Evolutionary conservation across 2,888 invertebrate genomes (phyloP), one percentile per base, ranked within the genome.

Genomic region (Tenthredo amoena): DNA sequence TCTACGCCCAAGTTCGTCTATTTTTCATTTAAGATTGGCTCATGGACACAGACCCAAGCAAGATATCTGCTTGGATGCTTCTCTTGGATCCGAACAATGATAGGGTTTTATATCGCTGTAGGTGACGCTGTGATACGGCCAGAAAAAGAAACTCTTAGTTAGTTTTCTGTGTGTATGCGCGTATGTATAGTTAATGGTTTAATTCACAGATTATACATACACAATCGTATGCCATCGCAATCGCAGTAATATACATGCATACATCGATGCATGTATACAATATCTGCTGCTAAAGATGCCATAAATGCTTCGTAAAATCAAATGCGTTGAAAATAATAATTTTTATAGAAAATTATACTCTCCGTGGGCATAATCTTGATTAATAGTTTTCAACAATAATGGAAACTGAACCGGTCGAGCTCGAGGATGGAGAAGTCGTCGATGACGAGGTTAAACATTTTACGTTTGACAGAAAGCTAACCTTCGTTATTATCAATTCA

Each of bases 391-490:
- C 50, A 76, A 84, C 58, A 74, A 87, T 84, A 86, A 96, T 96
- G 94, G 96, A 96, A 93, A 95, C 95, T 89, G 96, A 96, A 91
- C 92, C 95, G 88, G 94, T 95, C 89, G 94, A 95, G 87, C 94
- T 95, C 87, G 94, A 95, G 89, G 94, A 95, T 88, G 95, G 95
- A 87, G 96, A 96, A 91, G 93, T 95, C 86, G 95, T 96, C 91
- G 96, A 96, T 87, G 96, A 96, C 90, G 96, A 96, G 95, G 96
- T 96, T 85, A 86, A 85, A 84, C 86, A 87, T 86, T 85, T 86
- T 40, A 40, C 37, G 72, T 87, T 88, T 89, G 88, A 90, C 88
- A 89, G 87, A 62, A 87, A 86, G 87, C 86, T 89, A 90, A 90
- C 89, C 89, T 90, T 58, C 55, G 55, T 81, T 58, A 55, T 55